Evolutionary conservation across 2,113 vertebrate species (phyloP).

Genomic region (Pardalotus punctatus): DNA sequence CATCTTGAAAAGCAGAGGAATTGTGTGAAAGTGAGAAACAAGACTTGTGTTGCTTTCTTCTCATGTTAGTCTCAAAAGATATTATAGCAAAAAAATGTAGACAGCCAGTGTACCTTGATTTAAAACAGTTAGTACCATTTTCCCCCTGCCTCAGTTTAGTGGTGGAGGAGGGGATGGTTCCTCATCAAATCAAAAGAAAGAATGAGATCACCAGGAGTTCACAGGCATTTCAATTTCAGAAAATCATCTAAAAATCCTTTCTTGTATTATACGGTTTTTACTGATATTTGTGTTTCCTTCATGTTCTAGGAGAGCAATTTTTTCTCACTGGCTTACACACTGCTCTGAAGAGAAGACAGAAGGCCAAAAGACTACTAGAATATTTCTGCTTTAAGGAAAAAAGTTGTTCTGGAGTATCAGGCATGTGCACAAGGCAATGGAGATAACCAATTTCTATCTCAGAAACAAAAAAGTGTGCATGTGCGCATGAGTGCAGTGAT

Average conservation of each 20-base stretch:
- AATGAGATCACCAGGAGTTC: not conserved
- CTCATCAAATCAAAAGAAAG: not conserved
- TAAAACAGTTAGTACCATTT: not conserved
- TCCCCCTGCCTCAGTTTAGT: fast-evolving
- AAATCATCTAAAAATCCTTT: not conserved
- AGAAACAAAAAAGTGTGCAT: not conserved
- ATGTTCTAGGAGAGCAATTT: not conserved
- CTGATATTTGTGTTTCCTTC: conserved; percentile 12
- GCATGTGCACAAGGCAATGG: not conserved
- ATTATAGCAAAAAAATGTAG: not conserved
- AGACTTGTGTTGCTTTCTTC: not conserved
- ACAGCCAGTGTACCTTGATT: not conserved
- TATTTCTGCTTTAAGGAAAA: not conserved
- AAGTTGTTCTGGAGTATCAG: not conserved
- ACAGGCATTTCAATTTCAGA: not conserved
- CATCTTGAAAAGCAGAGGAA: not conserved
- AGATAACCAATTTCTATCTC: not conserved
- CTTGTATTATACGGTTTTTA: not conserved
- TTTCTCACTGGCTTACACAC: not conserved
- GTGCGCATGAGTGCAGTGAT: not conserved
- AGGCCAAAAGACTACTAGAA: not conserved
- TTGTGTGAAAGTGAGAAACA: not conserved
- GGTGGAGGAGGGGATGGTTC: not conserved
- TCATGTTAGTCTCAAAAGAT: not conserved
- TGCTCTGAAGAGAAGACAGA: conserved; percentile 17